Base-by-base conservation (phyloP, 2,113 vertebrate species). In the Nestor notabilis region DNA sequence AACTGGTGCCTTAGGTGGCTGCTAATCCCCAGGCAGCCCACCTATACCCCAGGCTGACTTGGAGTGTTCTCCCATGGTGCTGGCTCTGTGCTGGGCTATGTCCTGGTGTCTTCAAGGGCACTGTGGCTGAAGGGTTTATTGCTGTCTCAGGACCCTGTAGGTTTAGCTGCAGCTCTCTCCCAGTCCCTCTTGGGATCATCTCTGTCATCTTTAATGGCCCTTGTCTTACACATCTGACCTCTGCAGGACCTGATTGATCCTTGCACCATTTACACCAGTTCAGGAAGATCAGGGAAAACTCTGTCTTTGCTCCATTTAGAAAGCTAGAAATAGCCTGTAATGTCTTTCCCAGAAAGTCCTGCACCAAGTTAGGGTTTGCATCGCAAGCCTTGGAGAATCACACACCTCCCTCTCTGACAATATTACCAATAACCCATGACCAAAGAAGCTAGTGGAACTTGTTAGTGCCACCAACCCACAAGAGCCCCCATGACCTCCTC, bases 361-460 rank as follows among this genome's bases (percentile, higher is more conserved):
- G 27, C 23, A 5, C 13, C 0, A 0, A 50, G 55, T 20, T 41
- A 20, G 23, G 37, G 44, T 9, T 78, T 31, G 33, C 15, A 11
- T 15, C 3, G 4, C 77, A 56, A 19, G 29, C 72, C 31, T 17
- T 53, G 69, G 77, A 68, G 69, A 78, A 81, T 44, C 2, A 4
- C 16, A 18, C 0, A 0, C 41, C 24, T 72, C 29, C 28, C 21
- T 16, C 18, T 63, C 3, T 8, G 52, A 27, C 64, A 49, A 39
- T 11, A 75, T 29, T 17, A 64, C 37, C 53, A 74, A n/a, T 44
- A 65, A 79, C 29, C n/a, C 33, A 35, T 7, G 27, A 71, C 46
- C 69, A 84, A 78, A 86, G 79, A 27, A 85, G 31, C 41, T 18
- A 41, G 65, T 37, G 50, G 93, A 35, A 39, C 60, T 39, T 71